Conservation (phyloP, 2,888 invertebrate species). For the Hermaeophaga mercurialis region DNA sequence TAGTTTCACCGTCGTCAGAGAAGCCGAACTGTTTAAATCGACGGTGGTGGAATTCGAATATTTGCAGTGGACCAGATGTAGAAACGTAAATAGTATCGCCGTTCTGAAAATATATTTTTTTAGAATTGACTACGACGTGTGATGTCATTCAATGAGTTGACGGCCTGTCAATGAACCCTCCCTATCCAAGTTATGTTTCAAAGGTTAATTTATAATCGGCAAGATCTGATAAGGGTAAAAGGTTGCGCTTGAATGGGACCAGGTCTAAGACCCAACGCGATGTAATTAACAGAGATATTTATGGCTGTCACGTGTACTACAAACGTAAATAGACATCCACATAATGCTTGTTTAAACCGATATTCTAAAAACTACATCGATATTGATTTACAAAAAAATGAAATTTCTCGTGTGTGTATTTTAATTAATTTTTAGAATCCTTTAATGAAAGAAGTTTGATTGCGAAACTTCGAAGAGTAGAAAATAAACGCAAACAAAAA, state of each 20-base stretch:
- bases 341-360: too few relatives aligned
- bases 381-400: too few relatives aligned
- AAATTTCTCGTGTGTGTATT: too few relatives aligned
- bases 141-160: not conserved
- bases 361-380: too few relatives aligned
- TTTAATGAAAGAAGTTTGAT: too few relatives aligned
- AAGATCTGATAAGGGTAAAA: constrained; percentile 23
- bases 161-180: not conserved
- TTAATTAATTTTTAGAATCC: too few relatives aligned
- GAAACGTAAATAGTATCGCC: too few relatives aligned
- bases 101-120: too few relatives aligned
- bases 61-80: constrained; percentile 9
- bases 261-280: constrained; percentile 7
- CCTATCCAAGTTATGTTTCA: not conserved
- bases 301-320: constrained; percentile 16
- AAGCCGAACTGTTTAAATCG: constrained; percentile 21
- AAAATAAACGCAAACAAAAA: too few relatives aligned
- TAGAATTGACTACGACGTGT: too few relatives aligned
- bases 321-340: constrained; percentile 20
- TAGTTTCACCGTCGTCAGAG: constrained; percentile 16
- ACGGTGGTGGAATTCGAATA: constrained; percentile 7
- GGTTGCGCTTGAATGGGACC: constrained; percentile 14
- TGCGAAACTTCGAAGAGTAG: too few relatives aligned
- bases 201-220: constrained; percentile 18
- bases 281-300: constrained; percentile 21